These are phyloP conservation scores for Diaperis boleti DNA, from an alignment of 2,888 invertebrate species.

Conservation along the genomic window DNA sequence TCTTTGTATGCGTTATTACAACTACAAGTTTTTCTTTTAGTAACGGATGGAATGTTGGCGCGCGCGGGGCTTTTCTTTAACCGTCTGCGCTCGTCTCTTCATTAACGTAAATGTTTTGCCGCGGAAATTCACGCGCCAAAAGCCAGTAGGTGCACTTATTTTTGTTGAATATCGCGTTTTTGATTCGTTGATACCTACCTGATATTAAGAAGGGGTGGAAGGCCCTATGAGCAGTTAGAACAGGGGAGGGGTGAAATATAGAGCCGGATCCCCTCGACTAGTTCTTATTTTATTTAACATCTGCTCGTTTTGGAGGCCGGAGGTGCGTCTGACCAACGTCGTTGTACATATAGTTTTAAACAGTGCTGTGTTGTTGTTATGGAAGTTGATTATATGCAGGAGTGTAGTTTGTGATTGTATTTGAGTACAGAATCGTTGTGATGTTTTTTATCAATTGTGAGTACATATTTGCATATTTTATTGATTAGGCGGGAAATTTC, in stretches of 20 bases:
- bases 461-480: conserved; percentile 4
- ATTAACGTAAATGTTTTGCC: conserved; percentile 24
- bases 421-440: background rate
- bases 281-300: conserved; percentile 59
- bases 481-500: conserved; percentile 22
- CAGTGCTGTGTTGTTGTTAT: conserved; percentile 4
- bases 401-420: too few relatives aligned
- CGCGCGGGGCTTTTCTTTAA: conserved; percentile 28
- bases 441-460: conserved; percentile 14
- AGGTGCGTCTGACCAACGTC: conserved; percentile 46
- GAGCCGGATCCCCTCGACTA: conserved; percentile 49
- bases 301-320: conserved; percentile 55
- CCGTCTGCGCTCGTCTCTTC: conserved; percentile 1
- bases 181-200: conserved; percentile 34
- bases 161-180: conserved; percentile 27
- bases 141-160: too few relatives aligned
- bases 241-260: conserved; percentile 45
- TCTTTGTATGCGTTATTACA: too few relatives aligned
- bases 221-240: conserved; percentile 24
- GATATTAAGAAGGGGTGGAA: conserved; percentile 37
- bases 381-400: conserved; percentile 9
- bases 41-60: background rate
- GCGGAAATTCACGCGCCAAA: conserved; percentile 35
- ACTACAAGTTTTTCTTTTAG: too few relatives aligned
- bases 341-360: background rate